Evolutionary conservation across 2,113 vertebrate species (phyloP).

Genomic region (Mystacornis crossleyi): DNA sequence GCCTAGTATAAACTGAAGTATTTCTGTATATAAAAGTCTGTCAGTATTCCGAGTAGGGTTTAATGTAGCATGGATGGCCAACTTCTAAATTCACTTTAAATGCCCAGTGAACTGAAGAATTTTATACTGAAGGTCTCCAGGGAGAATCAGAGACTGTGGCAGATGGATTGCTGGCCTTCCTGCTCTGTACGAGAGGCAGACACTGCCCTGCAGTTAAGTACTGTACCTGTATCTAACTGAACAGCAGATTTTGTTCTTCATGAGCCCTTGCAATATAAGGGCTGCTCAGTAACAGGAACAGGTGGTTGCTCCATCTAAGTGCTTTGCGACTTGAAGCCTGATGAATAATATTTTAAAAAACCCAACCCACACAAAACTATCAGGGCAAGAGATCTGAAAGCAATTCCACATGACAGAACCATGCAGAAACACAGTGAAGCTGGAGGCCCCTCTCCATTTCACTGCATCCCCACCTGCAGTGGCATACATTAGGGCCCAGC

Average conservation of each 20-base stretch:
- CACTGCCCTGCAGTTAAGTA: neutral
- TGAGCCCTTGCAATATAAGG: neutral
- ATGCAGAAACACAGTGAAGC: neutral
- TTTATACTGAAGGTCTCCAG: neutral
- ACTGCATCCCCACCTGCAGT: rapidly evolving
- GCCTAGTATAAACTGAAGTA: neutral
- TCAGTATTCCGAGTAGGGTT: neutral
- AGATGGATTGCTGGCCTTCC: neutral
- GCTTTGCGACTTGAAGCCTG: neutral
- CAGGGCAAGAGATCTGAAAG: neutral
- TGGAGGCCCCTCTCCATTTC: neutral
- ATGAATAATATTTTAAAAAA: neutral
- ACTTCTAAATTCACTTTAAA: neutral
- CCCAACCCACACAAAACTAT: neutral
- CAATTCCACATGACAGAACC: neutral
- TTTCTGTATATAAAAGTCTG: neutral
- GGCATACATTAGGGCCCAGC: neutral
- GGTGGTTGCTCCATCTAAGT: neutral
- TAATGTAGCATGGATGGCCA: neutral
- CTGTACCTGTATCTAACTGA: neutral
- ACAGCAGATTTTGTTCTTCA: neutral
- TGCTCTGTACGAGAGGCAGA: rapidly evolving
- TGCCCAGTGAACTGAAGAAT: neutral
- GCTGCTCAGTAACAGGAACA: neutral
- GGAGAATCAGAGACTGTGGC: neutral